Percentiles rank a stretch among this genome's conserved stretches.
Evolutionary conservation across 1,140 invertebrate genomes (phyloP).

Genomic region (Pseudoatta argentina): DNA sequence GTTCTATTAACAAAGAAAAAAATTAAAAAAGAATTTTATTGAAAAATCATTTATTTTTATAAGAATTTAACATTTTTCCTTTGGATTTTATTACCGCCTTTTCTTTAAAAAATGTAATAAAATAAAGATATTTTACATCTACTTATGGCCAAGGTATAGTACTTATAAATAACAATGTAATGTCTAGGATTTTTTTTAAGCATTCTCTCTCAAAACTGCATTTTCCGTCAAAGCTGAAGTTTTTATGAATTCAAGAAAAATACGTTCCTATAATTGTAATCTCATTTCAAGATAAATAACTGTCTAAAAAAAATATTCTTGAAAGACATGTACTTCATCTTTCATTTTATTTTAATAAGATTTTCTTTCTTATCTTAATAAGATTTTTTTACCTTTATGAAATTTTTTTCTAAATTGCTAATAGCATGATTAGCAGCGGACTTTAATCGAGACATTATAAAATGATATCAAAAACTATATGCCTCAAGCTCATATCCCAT

Average conservation of each 20-base stretch:
- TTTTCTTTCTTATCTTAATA: background rate
- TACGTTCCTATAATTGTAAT: background rate
- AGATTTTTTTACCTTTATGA: background rate
- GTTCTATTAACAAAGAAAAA: too few relatives aligned
- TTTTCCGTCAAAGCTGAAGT: background rate
- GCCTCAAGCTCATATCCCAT: background rate
- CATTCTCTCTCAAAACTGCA: background rate
- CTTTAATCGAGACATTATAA: conserved; percentile 37
- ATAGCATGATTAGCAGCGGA: background rate
- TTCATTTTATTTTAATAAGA: background rate
- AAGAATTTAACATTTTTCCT: too few relatives aligned
- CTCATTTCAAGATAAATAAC: background rate
- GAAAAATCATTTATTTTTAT: too few relatives aligned
- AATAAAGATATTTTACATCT: too few relatives aligned
- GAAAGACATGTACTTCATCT: background rate
- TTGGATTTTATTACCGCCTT: too few relatives aligned
- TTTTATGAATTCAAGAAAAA: background rate
- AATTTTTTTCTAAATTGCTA: background rate
- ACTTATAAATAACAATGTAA: background rate
- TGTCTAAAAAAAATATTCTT: background rate
- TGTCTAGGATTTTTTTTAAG: background rate
- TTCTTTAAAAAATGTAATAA: too few relatives aligned
- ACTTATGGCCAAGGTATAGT: background rate
- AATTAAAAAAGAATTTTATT: too few relatives aligned
- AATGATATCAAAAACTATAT: conserved; percentile 32